Base-by-base conservation (phyloP, 1,140 invertebrate genomes). In the Atta texana region DNA sequence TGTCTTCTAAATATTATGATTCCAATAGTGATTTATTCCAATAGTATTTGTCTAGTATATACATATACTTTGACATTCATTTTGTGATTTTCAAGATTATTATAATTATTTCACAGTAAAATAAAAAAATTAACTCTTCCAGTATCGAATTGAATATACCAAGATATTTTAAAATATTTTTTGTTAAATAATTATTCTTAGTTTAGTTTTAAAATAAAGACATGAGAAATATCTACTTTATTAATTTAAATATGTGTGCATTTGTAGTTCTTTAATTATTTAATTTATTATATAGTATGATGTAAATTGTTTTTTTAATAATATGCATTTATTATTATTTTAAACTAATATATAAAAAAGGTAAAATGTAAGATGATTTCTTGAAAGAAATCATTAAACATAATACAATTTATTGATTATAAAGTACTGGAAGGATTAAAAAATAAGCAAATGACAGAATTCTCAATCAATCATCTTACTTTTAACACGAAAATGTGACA, bases 101-200 rank as follows among this genome's bases (percentile, higher is more conserved):
- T 14, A 8, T 72, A 21, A 69, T 53, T 21, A 63, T 74, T 49
- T 14, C 39, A 12, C 21, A 49, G 24, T 59, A 82, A 82, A 18
- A 72, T 28, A 12, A 72, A 82, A 18, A 72, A 82, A 18, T 74
- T 74, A 74, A 82, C 53, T 72, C 53, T 82, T 82, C 68, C 78
- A 82, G 51, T 81, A 44, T 34, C 3, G 14, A 7, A 39, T 77
- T 28, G 2, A 39, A 28, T 61, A 24, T 44, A 57, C 34, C 34
- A 24, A 59, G 24, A 34, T 8, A 3, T 51, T 8, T 78, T 49
- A 21, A 78, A 78, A n/a, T 49, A 66, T 21, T 24, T 77, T 77
- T 44, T 18, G 2, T 76, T 61, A 21, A 4, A 3, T 61, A 24
- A 49, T 49, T 14, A 61, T 76, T 28, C 16, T 24, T 61, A 59